Conservation (phyloP, 2,797 vertebrate species). For the Austrolebias charrua region DNA sequence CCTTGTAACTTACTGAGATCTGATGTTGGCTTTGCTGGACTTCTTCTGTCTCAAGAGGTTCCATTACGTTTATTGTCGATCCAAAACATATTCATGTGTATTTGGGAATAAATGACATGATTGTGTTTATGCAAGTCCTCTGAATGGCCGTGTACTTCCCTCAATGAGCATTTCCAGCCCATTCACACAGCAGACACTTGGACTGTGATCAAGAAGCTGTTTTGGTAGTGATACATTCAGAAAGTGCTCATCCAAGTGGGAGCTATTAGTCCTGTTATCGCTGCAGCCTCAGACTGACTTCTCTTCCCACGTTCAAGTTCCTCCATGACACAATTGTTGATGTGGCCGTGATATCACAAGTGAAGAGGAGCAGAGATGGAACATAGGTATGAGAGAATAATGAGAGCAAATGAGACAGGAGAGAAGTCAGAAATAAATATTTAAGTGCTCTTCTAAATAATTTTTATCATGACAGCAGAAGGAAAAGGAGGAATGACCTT, state of each 20-base stretch:
- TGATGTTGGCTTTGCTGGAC: too few species aligned
- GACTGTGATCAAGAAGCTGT: slow-evolving; percentile 46
- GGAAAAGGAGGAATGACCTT: neutral
- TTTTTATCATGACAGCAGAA: neutral
- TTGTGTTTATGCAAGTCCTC: slow-evolving; percentile 10
- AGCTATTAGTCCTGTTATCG: slow-evolving; percentile 44
- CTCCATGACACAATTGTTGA: slow-evolving; percentile 43
- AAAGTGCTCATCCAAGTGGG: slow-evolving; percentile 36
- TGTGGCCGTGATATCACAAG: slow-evolving; percentile 20
- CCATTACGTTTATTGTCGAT: too few species aligned
- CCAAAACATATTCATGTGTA: neutral
- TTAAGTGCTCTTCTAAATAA: neutral
- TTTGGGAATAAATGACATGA: slow-evolving; percentile 12
- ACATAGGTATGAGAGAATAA: neutral
- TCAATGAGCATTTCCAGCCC: slow-evolving; percentile 8
- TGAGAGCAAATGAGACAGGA: neutral
- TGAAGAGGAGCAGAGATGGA: neutral
- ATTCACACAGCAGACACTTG: slow-evolving; percentile 46
- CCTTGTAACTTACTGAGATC: too few species aligned
- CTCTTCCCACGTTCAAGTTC: slow-evolving; percentile 56
- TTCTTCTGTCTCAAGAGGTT: too few species aligned
- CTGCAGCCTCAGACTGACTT: slow-evolving; percentile 41
- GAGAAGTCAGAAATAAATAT: too few species aligned
- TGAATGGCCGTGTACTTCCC: slow-evolving; percentile 19
- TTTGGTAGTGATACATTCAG: slow-evolving; percentile 53